These are phyloP conservation scores for Nibea coibor DNA, from an alignment of 2,113 vertebrate genomes.

Conservation along the genomic window DNA sequence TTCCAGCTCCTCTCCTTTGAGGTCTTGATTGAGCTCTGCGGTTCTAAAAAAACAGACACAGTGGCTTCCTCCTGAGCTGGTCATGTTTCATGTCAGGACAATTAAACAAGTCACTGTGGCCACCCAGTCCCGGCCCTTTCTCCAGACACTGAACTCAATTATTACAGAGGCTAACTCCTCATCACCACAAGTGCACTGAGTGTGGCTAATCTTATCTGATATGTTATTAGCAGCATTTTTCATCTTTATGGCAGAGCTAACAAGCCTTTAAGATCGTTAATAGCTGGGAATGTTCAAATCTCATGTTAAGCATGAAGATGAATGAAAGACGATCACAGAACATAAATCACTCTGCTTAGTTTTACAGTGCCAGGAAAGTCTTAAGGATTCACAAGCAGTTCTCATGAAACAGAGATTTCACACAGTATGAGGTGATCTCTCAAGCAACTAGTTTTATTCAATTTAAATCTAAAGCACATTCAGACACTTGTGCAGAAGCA, in stretches of 20 bases:
- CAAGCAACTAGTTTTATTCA: slow-evolving; percentile 64
- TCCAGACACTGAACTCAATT: slow-evolving; percentile 57
- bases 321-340: slow-evolving; percentile 58
- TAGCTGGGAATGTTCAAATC: slow-evolving; percentile 69
- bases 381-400: slow-evolving; percentile 32
- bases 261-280: slow-evolving; percentile 71
- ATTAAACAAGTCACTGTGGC: slow-evolving; percentile 74
- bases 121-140: slow-evolving; percentile 24
- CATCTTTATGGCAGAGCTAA: slow-evolving; percentile 75
- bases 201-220: slow-evolving; percentile 80
- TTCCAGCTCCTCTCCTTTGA: slow-evolving; percentile 51
- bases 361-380: slow-evolving; percentile 25
- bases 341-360: slow-evolving; percentile 59
- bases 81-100: slow-evolving; percentile 74
- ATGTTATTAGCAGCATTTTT: slow-evolving; percentile 76
- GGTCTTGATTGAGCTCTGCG: slow-evolving; percentile 66
- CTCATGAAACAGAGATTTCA: slow-evolving; percentile 46
- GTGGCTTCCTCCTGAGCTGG: slow-evolving; percentile 59
- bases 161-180: slow-evolving; percentile 59
- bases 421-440: slow-evolving; percentile 48
- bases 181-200: slow-evolving; percentile 57
- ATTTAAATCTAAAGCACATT: slow-evolving; percentile 56
- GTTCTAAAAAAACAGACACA: slow-evolving; percentile 70
- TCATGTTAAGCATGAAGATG: slow-evolving; percentile 66
- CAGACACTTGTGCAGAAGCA: slow-evolving; percentile 37